Percentiles rank a stretch among this genome's conserved stretches.
phyloP scores from a whole-genome alignment of 2,888 invertebrate species.

The Lycocerus yunnanus region DNA sequence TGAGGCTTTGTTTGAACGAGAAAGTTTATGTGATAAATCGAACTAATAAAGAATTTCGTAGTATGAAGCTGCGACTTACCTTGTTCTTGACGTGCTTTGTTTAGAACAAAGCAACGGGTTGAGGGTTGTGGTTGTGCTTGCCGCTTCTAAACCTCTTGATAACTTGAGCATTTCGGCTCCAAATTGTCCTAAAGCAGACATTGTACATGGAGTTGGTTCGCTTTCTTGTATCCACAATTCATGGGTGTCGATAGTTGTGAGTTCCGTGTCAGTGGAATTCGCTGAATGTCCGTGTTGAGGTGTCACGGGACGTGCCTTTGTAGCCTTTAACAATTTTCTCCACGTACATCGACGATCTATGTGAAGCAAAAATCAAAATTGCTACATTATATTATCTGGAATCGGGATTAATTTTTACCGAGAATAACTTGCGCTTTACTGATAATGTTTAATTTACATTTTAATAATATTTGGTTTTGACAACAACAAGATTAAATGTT shows the following conservation, averaged over 20 bases:
- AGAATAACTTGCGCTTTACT: background rate
- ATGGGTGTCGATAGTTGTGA: conserved; percentile 81
- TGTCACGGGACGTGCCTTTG: conserved; percentile 38
- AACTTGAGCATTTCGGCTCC: conserved; percentile 86
- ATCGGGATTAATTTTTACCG: background rate
- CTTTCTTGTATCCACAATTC: conserved; percentile 75
- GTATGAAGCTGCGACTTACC: conserved; percentile 8
- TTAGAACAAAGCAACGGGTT: conserved; percentile 16
- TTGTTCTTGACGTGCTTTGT: conserved; percentile 22
- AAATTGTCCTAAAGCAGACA: conserved; percentile 84
- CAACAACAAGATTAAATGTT: background rate
- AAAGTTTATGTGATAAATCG: background rate
- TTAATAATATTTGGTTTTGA: background rate
- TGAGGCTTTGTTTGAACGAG: background rate
- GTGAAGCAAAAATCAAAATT: background rate
- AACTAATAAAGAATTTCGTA: background rate
- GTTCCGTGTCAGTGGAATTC: conserved; percentile 82
- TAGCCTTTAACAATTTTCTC: conserved; percentile 68
- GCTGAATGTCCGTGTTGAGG: conserved; percentile 72
- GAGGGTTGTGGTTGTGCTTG: conserved; percentile 49
- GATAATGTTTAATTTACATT: conserved; percentile 7
- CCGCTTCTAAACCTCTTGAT: conserved; percentile 79
- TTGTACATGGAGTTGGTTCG: conserved; percentile 79
- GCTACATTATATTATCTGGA: background rate
- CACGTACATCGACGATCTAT: conserved; percentile 79